A percentile compares a stretch with the other conserved stretches of the same genome.
Conservation (phyloP, 2,888 invertebrate species). For the Hydroisotoma schaefferi region DNA sequence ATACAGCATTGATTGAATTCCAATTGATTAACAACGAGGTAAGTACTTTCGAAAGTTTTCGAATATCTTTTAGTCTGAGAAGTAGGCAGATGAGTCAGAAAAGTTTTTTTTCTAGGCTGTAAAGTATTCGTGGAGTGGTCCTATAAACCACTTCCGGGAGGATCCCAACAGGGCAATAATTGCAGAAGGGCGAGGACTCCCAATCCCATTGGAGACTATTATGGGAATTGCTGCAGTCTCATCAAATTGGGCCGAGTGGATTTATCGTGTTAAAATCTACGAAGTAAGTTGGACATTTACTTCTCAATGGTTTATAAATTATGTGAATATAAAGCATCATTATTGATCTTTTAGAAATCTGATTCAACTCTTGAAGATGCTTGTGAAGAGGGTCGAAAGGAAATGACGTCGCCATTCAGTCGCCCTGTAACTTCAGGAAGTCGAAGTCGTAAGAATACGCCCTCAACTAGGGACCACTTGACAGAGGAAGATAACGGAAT, state of each 20-base stretch:
- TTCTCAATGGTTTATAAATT: too few species aligned
- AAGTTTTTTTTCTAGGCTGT: conserved; percentile 12
- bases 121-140: conserved; percentile 31
- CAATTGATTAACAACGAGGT: conserved; percentile 26
- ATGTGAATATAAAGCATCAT: too few species aligned
- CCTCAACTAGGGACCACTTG: too few species aligned
- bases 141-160: conserved; percentile 35
- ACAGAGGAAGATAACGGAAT: too few species aligned
- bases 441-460: too few species aligned
- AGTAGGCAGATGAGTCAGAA: neutral
- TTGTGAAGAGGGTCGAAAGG: too few species aligned
- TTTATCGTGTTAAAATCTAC: conserved; percentile 25
- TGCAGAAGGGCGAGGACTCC: conserved; percentile 28
- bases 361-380: too few species aligned
- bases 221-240: conserved; percentile 25
- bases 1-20: conserved; percentile 26
- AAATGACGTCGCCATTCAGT: too few species aligned
- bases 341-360: too few species aligned
- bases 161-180: conserved; percentile 28
- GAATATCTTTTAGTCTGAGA: neutral
- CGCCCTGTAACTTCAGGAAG: too few species aligned
- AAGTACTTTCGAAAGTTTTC: neutral
- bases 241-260: conserved; percentile 27
- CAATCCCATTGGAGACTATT: conserved; percentile 30
- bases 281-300: conserved; percentile 3